Conservation (phyloP, 2,113 vertebrate genomes). For the Telmatochromis brichardi region DNA sequence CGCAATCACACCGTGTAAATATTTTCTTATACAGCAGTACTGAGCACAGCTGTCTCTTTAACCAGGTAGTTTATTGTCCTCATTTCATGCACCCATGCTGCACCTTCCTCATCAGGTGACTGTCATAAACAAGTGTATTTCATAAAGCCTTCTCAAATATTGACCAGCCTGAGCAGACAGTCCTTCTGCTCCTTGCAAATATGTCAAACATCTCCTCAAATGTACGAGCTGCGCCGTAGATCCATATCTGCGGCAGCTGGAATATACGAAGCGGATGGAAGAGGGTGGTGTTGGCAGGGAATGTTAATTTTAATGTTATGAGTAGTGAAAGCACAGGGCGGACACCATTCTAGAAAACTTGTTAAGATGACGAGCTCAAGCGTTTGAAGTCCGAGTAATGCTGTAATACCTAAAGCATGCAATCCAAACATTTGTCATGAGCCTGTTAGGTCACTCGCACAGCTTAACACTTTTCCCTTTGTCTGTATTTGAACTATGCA, state of each 20-base stretch:
- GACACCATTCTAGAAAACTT: not conserved
- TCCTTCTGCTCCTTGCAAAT: not conserved
- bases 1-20: not conserved
- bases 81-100: constrained; percentile 24
- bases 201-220: not conserved
- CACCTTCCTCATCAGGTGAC: constrained; percentile 39
- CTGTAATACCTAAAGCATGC: not conserved
- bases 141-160: constrained; percentile 69
- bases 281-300: not conserved
- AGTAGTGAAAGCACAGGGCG: not conserved
- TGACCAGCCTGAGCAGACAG: constrained; percentile 30
- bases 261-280: not conserved
- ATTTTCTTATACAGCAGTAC: not conserved
- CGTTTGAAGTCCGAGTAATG: not conserved
- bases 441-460: not conserved
- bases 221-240: not conserved
- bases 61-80: constrained; percentile 39
- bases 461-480: not conserved
- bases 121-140: constrained; percentile 49
- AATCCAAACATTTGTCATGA: not conserved
- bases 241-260: not conserved
- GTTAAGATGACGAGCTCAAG: not conserved
- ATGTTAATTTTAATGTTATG: not conserved
- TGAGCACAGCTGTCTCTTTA: not conserved
- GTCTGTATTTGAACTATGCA: not conserved